These are phyloP conservation scores for Leptoteleia sp. DNA, from an alignment of 1,140 invertebrate species.

Conservation along the genomic window DNA sequence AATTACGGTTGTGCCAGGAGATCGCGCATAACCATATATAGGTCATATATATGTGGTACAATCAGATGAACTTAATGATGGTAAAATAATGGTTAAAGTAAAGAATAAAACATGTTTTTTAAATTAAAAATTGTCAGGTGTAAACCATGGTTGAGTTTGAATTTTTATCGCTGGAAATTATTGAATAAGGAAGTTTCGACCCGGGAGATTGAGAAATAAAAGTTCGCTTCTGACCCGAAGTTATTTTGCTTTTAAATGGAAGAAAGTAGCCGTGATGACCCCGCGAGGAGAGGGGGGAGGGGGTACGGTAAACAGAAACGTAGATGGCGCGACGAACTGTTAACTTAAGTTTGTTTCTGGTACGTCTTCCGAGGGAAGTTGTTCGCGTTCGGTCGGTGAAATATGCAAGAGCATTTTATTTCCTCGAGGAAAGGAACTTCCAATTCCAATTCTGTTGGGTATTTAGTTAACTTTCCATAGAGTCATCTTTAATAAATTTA, in stretches of 20 bases:
- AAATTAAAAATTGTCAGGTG: no score
- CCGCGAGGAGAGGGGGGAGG: no score
- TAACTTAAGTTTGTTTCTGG: conserved; percentile 2
- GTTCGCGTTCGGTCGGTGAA: conserved; percentile 3
- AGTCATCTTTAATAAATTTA: not conserved
- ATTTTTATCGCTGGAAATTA: conserved; percentile 34
- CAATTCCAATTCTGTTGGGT: conserved; percentile 1
- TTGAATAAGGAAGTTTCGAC: conserved; percentile 18
- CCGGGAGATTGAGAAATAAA: conserved; percentile 11
- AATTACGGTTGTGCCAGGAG: no score
- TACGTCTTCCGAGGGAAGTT: not conserved
- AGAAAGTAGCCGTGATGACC: conserved; percentile 13
- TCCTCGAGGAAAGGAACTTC: not conserved
- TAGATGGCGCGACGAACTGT: conserved; percentile 19
- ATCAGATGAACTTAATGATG: no score
- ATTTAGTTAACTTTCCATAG: not conserved
- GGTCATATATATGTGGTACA: no score
- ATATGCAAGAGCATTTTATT: conserved; percentile 11
- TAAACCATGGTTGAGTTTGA: conserved; percentile 20
- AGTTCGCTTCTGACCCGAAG: not conserved
- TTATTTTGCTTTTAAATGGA: conserved; percentile 14
- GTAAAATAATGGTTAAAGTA: no score
- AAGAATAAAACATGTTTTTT: no score
- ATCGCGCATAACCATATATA: no score
- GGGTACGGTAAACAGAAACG: conserved; percentile 1